Evolutionary conservation across 1,140 invertebrate species (phyloP), one percentile per base, ranked within the genome.

Genomic region (Andricus grossulariae): DNA sequence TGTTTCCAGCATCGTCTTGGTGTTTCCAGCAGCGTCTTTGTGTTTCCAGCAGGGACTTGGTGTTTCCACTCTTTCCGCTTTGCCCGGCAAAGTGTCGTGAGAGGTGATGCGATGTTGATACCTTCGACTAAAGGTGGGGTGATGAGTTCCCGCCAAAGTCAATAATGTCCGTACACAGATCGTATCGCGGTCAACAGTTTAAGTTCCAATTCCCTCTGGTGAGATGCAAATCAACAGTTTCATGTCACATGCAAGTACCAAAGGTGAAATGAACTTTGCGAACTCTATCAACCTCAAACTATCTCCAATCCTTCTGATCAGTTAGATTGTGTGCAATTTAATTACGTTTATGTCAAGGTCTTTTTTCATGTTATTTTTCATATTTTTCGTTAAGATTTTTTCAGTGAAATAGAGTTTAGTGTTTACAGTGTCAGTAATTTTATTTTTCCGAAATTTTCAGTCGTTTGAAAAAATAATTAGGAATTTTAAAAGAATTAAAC

Each of bases 1-100:
- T 76, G 75, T 72, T 78, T 78, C 66, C 78, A 79, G n/a, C n/a
- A 55, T 2, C 0, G n/a, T n/a, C 15, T 55, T 10, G 10, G 18
- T 76, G 75, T 72, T 78, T 78, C 66, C 78, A 79, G 79, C 78
- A 78, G 84, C 83, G 80, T 80, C 82, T 83, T 76, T 55, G 75
- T 78, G 39, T 13, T 66, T 66, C 25, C 21, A 13, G n/a, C n/a
- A 55, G 6, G 2, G n/a, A 18, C 15, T 55, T 10, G 10, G 18
- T 76, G 75, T 72, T 78, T 78, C 66, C 78, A 79, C 76, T 81
- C 82, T 81, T 84, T 80, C 78, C 80, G 76, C 73, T 71, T 72
- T 70, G 54, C 66, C 76, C 49, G 72, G 77, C 75, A 83, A 81
- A 84, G 79, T 83, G 82, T 83, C 80, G 79, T 74, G 54, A 54